Evolutionary conservation across 2,888 invertebrate species (phyloP).

Genomic region (Emesis castigata): DNA sequence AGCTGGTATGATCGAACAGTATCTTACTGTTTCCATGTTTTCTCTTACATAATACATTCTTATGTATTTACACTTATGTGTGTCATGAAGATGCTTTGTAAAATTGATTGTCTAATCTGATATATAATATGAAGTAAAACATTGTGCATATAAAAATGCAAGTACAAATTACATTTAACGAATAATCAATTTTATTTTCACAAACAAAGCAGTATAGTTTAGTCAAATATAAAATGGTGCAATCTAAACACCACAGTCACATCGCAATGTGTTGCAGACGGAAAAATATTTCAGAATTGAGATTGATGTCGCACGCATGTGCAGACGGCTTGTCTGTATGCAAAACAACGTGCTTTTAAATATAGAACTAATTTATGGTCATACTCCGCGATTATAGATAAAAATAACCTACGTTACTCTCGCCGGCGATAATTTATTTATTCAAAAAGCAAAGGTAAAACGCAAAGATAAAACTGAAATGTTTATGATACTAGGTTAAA

Average conservation of each 20-base stretch:
- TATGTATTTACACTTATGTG: too few species aligned
- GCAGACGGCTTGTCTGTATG: conserved; percentile 86
- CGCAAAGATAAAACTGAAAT: conserved; percentile 68
- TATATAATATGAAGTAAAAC: too few species aligned
- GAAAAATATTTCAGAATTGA: conserved; percentile 88
- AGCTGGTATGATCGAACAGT: too few species aligned
- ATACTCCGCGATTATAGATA: conserved; percentile 86
- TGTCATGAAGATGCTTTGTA: too few species aligned
- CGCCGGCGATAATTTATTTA: conserved; percentile 80
- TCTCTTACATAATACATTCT: too few species aligned
- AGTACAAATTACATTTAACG: too few species aligned
- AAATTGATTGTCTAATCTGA: too few species aligned
- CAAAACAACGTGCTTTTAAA: conserved; percentile 85
- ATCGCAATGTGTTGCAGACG: conserved; percentile 75
- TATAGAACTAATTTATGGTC: conserved; percentile 87
- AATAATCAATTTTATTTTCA: too few species aligned
- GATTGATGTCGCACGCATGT: conserved; percentile 88
- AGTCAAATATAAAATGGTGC: conserved; percentile 17
- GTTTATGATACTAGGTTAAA: conserved; percentile 72
- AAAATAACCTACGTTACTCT: conserved; percentile 82
- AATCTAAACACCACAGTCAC: conserved; percentile 37
- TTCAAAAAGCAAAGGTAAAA: conserved; percentile 70
- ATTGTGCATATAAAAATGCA: too few species aligned
- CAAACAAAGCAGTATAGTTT: too few species aligned
- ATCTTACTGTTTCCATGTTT: too few species aligned